Base-by-base conservation (phyloP, 1,140 invertebrate genomes). In the Nephotettix cincticeps region DNA sequence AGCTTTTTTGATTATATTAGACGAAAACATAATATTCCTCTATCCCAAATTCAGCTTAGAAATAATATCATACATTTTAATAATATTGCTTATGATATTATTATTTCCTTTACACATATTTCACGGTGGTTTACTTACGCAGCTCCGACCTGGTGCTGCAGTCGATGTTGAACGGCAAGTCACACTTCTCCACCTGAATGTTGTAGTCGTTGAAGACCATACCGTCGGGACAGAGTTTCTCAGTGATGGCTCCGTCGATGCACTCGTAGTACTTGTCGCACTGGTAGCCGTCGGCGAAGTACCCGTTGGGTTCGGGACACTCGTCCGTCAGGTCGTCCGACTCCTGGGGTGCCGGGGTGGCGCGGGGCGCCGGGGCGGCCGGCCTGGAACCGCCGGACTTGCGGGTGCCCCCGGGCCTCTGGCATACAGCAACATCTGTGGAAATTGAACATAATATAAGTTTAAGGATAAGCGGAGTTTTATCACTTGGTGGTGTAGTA, bases 201-300 rank as follows among this genome's bases (percentile, higher is more conserved):
- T 88, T 90, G 81, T 89, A 94, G 79, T 95, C 93, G 75, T 96
- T 93, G 82, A 96, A 96, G 14, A 96, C 93, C 81, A 95, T 89
- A n/a, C 94, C 94, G 78, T 96, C 94, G 0, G 93, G 90, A 75
- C 94, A 96, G 0, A 95, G 82, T 77, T 92, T 91, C 74, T 92
- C 91, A 0, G 85, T 90, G 45, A 90, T 85, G 71, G 19, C 90
- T 85, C 76, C 89, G 83, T 85, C 78, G 3, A 83, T 83, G 81
- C 94, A 96, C 68, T 90, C 89, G 80, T 95, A 94, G 78, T 95
- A 97, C 79, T 94, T 94, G 82, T 97, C 94, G 77, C 94, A 96
- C 80, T 95, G 93, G 75, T 92, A 88, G 9, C 88, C 87, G 77
- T 94, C 93, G 3, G 93, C 90, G 78, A 94, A 96, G 80, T 88